Evolutionary conservation across 1,140 invertebrate genomes (phyloP).

Genomic region (Conus betulinus): DNA sequence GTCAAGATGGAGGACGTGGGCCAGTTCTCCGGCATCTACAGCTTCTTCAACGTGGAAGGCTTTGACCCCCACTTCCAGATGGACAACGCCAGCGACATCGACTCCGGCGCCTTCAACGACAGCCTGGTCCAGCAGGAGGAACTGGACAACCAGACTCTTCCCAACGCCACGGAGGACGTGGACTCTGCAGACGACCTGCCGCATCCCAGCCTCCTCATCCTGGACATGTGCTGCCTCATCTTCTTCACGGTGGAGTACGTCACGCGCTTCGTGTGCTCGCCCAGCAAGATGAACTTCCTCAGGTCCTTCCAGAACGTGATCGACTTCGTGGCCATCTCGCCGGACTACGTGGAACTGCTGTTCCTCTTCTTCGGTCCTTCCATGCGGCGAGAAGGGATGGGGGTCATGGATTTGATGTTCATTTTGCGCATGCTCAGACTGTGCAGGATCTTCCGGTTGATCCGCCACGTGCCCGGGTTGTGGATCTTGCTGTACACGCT

Average conservation of each 20-base stretch:
- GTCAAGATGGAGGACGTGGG: slow-evolving; percentile 50
- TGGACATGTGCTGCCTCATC: slow-evolving; percentile 67
- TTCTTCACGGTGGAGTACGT: slow-evolving; percentile 73
- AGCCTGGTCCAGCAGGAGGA: not conserved
- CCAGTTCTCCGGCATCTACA: slow-evolving; percentile 57
- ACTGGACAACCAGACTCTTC: not conserved
- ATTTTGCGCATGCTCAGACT: slow-evolving; percentile 99
- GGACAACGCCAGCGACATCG: not conserved
- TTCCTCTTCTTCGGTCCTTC: slow-evolving; percentile 58
- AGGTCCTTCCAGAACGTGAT: slow-evolving; percentile 70
- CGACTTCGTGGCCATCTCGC: slow-evolving; percentile 69
- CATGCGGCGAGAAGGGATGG: slow-evolving; percentile 49
- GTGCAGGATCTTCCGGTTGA: slow-evolving; percentile 97
- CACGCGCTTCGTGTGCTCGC: slow-evolving; percentile 65
- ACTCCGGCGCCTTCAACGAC: not conserved
- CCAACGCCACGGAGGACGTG: not conserved
- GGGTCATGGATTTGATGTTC: slow-evolving; percentile 70
- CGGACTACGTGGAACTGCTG: slow-evolving; percentile 67
- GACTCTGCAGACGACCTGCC: slow-evolving; percentile 41
- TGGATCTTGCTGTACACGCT: slow-evolving; percentile 99
- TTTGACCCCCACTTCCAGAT: not conserved
- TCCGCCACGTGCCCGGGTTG: slow-evolving; percentile 97
- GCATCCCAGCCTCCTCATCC: slow-evolving; percentile 65
- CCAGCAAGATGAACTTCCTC: slow-evolving; percentile 69
- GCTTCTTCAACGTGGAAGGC: slow-evolving; percentile 58